Conservation (phyloP, 2,113 vertebrate genomes). For the Atrichornis clamosus region DNA sequence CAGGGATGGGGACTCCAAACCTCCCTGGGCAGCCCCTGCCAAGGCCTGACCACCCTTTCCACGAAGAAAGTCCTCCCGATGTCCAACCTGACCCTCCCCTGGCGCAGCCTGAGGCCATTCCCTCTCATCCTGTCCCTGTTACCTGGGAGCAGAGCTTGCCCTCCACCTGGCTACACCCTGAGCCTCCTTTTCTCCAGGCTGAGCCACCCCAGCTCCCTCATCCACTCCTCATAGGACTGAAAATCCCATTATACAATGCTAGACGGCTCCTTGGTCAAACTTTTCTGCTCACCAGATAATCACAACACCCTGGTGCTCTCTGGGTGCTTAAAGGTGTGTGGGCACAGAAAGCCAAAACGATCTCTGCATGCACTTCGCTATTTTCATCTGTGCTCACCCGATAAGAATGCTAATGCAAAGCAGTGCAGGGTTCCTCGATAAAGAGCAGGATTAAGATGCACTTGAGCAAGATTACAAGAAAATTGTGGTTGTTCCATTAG, state of each 20-base stretch:
- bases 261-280: not conserved
- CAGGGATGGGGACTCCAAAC: not conserved
- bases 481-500: not conserved
- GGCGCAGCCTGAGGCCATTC: rapidly evolving
- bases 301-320: too few relatives aligned
- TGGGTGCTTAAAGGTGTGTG: not conserved
- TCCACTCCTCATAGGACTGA: not conserved
- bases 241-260: not conserved
- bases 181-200: not conserved
- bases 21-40: not conserved
- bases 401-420: not conserved
- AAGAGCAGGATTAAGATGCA: slow-evolving; percentile 4
- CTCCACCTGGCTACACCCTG: not conserved
- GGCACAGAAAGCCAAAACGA: not conserved
- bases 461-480: not conserved
- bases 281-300: not conserved
- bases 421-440: not conserved
- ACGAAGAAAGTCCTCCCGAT: not conserved
- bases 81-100: not conserved
- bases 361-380: not conserved
- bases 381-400: not conserved
- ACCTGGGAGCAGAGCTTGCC: not conserved
- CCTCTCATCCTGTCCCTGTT: not conserved
- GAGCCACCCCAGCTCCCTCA: too few relatives aligned
- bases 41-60: not conserved